Evolutionary conservation across 2,797 vertebrate genomes (phyloP).

Genomic region (Chelon labrosus): DNA sequence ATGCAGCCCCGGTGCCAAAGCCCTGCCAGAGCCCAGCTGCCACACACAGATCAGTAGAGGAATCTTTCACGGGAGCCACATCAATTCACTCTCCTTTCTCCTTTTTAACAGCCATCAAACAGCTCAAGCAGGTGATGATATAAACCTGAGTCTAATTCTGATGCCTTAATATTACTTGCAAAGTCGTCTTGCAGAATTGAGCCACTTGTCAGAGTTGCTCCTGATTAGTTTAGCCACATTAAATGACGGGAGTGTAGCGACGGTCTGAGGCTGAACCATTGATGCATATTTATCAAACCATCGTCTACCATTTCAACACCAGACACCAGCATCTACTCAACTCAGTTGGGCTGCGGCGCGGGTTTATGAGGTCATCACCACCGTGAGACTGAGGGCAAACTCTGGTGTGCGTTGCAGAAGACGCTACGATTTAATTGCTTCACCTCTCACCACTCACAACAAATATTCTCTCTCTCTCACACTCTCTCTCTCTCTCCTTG

Average conservation of each 20-base stretch:
- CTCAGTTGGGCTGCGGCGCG: slow-evolving; percentile 46
- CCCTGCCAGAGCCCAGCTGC: slow-evolving; percentile 73
- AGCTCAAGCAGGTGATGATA: slow-evolving; percentile 34
- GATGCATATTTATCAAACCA: slow-evolving; percentile 64
- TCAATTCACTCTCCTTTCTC: slow-evolving; percentile 41
- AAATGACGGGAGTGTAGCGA: slow-evolving; percentile 40
- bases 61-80: slow-evolving; percentile 64
- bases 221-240: slow-evolving; percentile 45
- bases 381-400: slow-evolving; percentile 35
- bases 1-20: slow-evolving; percentile 57
- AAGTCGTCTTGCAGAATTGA: slow-evolving; percentile 10
- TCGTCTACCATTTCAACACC: slow-evolving; percentile 54
- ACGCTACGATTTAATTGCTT: slow-evolving; percentile 20
- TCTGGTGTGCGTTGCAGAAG: slow-evolving; percentile 33
- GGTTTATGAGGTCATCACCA: slow-evolving; percentile 71
- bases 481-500: neutral
- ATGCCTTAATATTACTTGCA: slow-evolving; percentile 16
- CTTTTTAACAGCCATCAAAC: slow-evolving; percentile 42
- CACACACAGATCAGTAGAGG: slow-evolving; percentile 67
- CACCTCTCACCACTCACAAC: slow-evolving; percentile 43
- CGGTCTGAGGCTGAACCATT: slow-evolving; percentile 65
- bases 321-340: slow-evolving; percentile 44
- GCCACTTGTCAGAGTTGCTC: slow-evolving; percentile 39
- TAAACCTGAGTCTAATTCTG: neutral
- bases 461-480: slow-evolving; percentile 27